These are phyloP conservation scores for Tragelaphus imberbis DNA, from an alignment of 2,113 vertebrate genomes.

Conservation along the genomic window DNA sequence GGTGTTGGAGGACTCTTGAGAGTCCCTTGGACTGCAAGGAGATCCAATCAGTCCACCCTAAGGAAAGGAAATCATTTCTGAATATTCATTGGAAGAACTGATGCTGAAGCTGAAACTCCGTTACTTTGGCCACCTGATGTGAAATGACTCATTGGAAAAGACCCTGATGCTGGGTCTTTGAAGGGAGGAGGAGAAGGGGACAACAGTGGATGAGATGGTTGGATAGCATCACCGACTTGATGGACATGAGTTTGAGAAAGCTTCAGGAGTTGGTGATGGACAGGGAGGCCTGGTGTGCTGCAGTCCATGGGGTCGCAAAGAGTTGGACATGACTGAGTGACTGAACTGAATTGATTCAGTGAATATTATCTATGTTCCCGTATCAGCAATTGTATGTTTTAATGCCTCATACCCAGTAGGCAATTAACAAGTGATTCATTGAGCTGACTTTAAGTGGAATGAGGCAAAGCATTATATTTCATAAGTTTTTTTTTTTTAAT, in stretches of 20 bases:
- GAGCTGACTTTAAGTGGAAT: not conserved
- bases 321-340: fast-evolving
- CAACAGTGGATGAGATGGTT: not conserved
- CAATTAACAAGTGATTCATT: not conserved
- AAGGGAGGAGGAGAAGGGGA: not conserved
- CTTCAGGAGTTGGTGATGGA: not conserved
- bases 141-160: not conserved
- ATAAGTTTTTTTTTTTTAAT: not conserved
- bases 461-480: not conserved
- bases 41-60: not conserved
- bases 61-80: not conserved
- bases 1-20: not conserved
- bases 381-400: not conserved
- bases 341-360: not conserved
- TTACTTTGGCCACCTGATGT: not conserved
- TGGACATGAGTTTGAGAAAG: not conserved
- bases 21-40: not conserved
- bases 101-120: not conserved
- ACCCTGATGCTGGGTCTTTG: not conserved
- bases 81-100: not conserved
- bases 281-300: not conserved
- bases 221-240: not conserved
- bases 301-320: not conserved
- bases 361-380: not conserved
- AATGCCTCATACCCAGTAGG: not conserved